phyloP scores from a whole-genome alignment of 1,140 invertebrate species.

The Diachasmimorpha longicaudata region DNA sequence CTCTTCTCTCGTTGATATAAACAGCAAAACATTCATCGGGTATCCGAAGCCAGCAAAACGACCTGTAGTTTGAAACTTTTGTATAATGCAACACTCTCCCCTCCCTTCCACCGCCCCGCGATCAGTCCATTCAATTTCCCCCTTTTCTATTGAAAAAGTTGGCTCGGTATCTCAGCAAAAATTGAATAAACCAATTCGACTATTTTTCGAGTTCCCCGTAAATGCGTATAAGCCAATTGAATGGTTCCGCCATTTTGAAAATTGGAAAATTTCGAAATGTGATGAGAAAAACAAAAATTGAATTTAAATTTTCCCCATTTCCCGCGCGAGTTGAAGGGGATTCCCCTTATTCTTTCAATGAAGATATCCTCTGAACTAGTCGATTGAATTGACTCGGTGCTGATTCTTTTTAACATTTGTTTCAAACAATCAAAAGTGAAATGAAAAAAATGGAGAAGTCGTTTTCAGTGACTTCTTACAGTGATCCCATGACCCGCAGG shows the following conservation, averaged over 20 bases:
- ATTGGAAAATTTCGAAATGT: not conserved
- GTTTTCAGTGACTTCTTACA: too few species aligned
- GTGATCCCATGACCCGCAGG: not conserved
- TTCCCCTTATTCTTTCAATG: too few species aligned
- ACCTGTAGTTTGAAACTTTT: conserved; percentile 1
- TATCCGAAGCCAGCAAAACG: not conserved
- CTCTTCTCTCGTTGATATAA: not conserved
- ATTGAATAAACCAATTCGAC: not conserved
- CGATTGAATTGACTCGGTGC: too few species aligned
- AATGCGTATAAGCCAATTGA: not conserved
- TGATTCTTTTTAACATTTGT: too few species aligned
- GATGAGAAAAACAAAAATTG: not conserved
- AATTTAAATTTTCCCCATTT: not conserved
- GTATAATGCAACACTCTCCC: not conserved
- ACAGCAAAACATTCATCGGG: conserved; percentile 3
- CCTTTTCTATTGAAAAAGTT: not conserved
- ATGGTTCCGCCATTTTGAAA: not conserved
- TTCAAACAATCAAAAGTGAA: too few species aligned
- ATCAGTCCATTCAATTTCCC: not conserved
- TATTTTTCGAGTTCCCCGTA: not conserved
- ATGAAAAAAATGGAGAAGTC: too few species aligned
- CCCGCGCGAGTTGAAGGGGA: not conserved
- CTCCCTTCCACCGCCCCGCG: not conserved
- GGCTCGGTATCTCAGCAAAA: not conserved
- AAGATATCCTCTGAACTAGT: too few species aligned